Percentiles rank a stretch among this genome's conserved stretches.
phyloP scores from a whole-genome alignment of 2,113 vertebrate genomes.

The Dryoscopus gambensis region DNA sequence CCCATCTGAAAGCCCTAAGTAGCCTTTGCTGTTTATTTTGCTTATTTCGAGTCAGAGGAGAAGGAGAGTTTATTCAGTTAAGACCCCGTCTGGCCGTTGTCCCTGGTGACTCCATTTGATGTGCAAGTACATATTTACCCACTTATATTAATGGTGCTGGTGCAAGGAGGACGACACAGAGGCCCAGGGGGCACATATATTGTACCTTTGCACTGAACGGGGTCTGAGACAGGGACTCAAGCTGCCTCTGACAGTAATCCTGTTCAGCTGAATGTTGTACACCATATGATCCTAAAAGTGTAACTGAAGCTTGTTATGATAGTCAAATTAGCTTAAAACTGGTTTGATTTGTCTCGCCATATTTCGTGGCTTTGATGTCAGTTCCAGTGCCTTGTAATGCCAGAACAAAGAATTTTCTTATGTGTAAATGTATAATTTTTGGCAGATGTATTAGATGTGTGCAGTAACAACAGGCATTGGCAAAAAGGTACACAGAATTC shows the following conservation, averaged over 20 bases:
- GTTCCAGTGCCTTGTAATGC: not conserved
- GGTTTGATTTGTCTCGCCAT: not conserved
- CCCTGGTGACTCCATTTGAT: not conserved
- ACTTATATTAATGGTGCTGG: not conserved
- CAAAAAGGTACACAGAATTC: not conserved
- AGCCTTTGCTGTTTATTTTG: not conserved
- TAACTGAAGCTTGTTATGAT: not conserved
- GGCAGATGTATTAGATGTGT: not conserved
- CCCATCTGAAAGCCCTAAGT: not conserved
- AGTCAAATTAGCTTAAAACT: not conserved
- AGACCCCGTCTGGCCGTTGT: not conserved
- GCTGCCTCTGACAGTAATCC: not conserved
- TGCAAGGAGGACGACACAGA: not conserved
- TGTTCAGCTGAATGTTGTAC: not conserved
- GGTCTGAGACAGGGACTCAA: not conserved
- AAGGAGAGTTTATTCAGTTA: not conserved
- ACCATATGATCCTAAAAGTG: not conserved
- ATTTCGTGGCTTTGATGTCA: not conserved
- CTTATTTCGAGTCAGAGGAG: not conserved
- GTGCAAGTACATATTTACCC: not conserved
- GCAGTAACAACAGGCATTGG: not conserved
- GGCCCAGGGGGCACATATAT: not conserved
- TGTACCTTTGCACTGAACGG: not conserved
- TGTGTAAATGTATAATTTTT: not conserved
- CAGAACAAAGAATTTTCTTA: not conserved